Evolutionary conservation across 2,797 vertebrate genomes (phyloP), one percentile per base, ranked within the genome.

Genomic region (Echeneis naucrates): DNA sequence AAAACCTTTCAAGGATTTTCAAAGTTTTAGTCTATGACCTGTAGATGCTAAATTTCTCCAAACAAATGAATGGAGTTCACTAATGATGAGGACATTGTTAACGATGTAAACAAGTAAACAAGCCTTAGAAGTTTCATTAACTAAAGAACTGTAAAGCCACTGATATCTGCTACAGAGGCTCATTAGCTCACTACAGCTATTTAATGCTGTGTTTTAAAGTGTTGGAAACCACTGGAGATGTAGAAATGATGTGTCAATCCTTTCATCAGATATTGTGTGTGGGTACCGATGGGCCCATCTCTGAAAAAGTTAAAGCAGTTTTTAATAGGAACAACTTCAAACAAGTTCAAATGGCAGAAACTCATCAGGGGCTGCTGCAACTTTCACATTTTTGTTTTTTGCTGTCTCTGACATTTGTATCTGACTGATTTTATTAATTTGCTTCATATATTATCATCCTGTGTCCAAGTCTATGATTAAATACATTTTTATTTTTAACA

Each of bases 151-250:
- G 38, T 64, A 2, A 30, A 68, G 52, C 47, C 42, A 37, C 38
- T 26, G 19, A 68, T 64, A 32, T 55, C 47, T 33, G 61, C 33
- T 42, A 42, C 62, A 53, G 37, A 81, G 24, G 44, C 83, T 81
- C 72, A 81, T 85, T 87, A 85, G 67, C 72, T 63, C 52, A 56
- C 52, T 56, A 67, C 55, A 72, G 45, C 1, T 61, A 67, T 64
- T 52, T 65, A 44, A 64, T 60, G 33, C 61, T 66, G 67, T 7
- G 33, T 62, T 74, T 37, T 44, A 38, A 75, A 58, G 37, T 55
- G 47, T 8, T 14, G 9, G 17, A 12, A 47, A 12, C 16, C 77
- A 24, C 57, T 2, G 13, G 74, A 80, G 72, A 77, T 37, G 13
- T 32, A 23, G 53, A 32, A n/a, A 35, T 14, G 51, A 57, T 35